Evolutionary conservation across 2,888 invertebrate genomes (phyloP).

Genomic region (Onchidella celtica): DNA sequence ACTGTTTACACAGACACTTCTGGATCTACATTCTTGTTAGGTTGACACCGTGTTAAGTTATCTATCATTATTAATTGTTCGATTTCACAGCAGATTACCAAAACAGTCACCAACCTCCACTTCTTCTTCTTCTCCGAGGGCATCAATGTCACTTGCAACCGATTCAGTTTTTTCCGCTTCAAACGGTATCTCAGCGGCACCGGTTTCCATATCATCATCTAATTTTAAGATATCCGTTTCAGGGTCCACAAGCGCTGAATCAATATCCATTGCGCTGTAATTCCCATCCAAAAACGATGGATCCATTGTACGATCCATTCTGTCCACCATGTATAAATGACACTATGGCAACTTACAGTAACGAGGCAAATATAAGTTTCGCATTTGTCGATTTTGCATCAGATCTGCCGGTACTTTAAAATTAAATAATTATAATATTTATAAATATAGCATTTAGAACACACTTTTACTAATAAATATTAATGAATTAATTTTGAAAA

Average conservation of each 20-base stretch:
- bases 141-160: conserved; percentile 58
- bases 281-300: conserved; percentile 54
- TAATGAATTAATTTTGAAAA: too few species aligned
- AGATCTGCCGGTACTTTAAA: too few species aligned
- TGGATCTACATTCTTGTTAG: too few species aligned
- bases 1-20: too few species aligned
- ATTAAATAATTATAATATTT: too few species aligned
- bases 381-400: neutral
- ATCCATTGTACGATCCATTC: conserved; percentile 5
- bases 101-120: conserved; percentile 10
- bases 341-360: conserved; percentile 27
- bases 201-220: conserved; percentile 60
- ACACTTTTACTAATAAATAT: too few species aligned
- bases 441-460: too few species aligned
- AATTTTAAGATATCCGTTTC: conserved; percentile 71
- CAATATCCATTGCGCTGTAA: conserved; percentile 61
- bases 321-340: conserved; percentile 3
- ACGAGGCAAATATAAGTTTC: conserved; percentile 16
- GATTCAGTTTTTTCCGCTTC: conserved; percentile 2
- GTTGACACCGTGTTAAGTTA: too few species aligned
- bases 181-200: conserved; percentile 50
- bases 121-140: conserved; percentile 16
- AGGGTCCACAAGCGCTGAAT: conserved; percentile 61
- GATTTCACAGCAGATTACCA: too few species aligned
- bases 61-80: too few species aligned